Evolutionary conservation across 2,888 invertebrate genomes (phyloP), one percentile per base, ranked within the genome.

Genomic region (Pristionchus mayeri): DNA sequence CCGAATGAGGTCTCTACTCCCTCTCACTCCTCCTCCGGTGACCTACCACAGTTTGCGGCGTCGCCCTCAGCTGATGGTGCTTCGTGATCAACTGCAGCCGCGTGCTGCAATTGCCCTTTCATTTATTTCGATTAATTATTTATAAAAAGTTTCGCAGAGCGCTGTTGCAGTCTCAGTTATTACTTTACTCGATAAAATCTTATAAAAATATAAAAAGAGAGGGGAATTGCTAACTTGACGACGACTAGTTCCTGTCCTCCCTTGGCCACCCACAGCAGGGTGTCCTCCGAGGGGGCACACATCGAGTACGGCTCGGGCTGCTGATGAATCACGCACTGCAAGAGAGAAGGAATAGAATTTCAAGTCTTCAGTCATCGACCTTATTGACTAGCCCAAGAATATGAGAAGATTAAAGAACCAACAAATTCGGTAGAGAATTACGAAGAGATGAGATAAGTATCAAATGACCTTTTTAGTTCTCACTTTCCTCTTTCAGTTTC

Each of bases 31-130:
- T n/a, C n/a, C n/a, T n/a, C n/a, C n/a, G n/a, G n/a, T n/a, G 16
- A 18, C 11, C n/a, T 44, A 71, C 71, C 71, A 34, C 37, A 40
- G 40, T 16, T 2, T 34, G 21, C 18, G 40, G 71, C 9, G 71
- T 6, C n/a, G 40, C 24, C n/a, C 40, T 21, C n/a, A 71, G 2
- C 40, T 40, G 37, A 21, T 71, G 40, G 40, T n/a, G 21, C 71
- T 44, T 71, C 21, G 40, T 71, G n/a, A 71, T 24, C 40, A 71
- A 40, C 40, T 71, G 71, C 13, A 71, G 71, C 11, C 71, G 71
- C 21, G 40, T 44, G 40, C 71, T 71, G 71, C 71, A 71, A 71
- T 7, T n/a, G 21, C 4, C 3, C 7, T 21, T 13, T 54, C 21
- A 54, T 54, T 54, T 4, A 54, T 54, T 54, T 21, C n/a, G 21